Conservation (phyloP, 2,797 vertebrate species). For the Hemitrygon akajei region DNA sequence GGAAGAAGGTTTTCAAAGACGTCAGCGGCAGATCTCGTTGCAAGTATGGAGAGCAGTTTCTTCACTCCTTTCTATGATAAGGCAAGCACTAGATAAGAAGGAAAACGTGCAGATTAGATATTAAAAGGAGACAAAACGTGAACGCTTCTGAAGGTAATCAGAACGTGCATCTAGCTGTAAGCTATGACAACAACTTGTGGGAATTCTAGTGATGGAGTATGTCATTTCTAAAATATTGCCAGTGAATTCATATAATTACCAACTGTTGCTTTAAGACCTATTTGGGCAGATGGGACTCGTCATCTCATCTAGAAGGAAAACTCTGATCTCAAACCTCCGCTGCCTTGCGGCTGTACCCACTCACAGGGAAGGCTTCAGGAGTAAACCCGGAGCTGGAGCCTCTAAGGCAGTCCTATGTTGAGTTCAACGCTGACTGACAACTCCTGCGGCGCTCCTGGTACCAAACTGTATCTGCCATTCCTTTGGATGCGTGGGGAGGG, state of each 20-base stretch:
- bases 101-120: not conserved
- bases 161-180: not conserved
- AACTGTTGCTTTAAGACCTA: not conserved
- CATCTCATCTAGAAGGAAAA: no score
- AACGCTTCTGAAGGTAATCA: not conserved
- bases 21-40: not conserved
- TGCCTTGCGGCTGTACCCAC: no score
- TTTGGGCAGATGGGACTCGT: no score
- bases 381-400: no score
- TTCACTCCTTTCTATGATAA: conserved; percentile 55
- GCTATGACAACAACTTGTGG: not conserved
- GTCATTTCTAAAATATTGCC: not conserved
- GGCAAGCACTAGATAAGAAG: conserved; percentile 62
- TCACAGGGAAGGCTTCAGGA: no score
- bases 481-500: no score
- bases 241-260: not conserved
- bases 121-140: not conserved
- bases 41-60: not conserved
- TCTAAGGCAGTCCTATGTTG: no score
- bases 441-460: no score
- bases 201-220: not conserved
- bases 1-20: not conserved
- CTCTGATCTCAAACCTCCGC: no score
- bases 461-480: no score
- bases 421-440: no score